A percentile compares a stretch with the other conserved stretches of the same genome.
Conservation (phyloP, 2,113 vertebrate genomes). For the Otus sunia region DNA sequence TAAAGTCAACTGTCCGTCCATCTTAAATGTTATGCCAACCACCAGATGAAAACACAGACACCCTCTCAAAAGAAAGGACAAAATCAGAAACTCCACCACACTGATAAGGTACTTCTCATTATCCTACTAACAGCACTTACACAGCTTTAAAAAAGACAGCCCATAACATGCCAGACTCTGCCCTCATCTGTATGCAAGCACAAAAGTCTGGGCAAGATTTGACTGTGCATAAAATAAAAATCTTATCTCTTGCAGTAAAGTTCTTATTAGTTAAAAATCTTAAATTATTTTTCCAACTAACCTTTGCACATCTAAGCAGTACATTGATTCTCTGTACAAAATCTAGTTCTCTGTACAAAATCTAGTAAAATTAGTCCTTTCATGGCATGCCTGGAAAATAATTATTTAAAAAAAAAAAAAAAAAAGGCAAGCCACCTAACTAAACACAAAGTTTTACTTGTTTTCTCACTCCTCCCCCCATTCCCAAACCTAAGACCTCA, state of each 20-base stretch:
- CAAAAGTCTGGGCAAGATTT: neutral
- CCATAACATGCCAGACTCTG: neutral
- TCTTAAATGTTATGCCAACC: neutral
- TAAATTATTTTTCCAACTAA: conserved; percentile 3
- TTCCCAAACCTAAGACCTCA: neutral
- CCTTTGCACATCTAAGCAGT: neutral
- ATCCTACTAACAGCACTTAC: neutral
- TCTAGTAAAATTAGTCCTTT: neutral
- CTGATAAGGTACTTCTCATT: neutral
- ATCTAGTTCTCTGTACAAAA: neutral
- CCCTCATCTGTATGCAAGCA: neutral
- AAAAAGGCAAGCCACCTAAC: neutral
- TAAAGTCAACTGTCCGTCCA: rapidly evolving
- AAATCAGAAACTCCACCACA: neutral
- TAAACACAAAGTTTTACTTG: conserved; percentile 1
- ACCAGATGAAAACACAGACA: neutral
- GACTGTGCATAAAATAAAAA: neutral
- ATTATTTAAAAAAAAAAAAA: neutral
- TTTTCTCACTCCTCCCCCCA: neutral
- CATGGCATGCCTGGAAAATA: neutral
- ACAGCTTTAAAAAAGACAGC: neutral
- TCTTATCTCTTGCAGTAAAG: neutral
- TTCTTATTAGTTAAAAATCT: neutral
- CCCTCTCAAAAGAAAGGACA: neutral
- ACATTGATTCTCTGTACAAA: neutral